These are phyloP conservation scores for Ormyrus thymus DNA, from an alignment of 2,888 invertebrate species.

Conservation along the genomic window DNA sequence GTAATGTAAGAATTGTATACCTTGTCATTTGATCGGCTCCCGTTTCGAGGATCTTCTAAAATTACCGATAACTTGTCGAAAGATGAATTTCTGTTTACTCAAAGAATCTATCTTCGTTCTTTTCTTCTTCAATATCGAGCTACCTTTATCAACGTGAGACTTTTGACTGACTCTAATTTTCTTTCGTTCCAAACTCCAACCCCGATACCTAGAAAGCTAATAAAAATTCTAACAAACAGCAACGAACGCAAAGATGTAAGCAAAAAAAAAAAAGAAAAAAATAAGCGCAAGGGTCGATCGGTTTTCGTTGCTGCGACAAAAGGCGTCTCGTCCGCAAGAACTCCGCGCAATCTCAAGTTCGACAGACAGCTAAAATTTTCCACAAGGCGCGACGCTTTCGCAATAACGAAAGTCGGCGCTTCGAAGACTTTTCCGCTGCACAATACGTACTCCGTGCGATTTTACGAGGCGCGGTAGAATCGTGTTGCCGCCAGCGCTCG, in stretches of 20 bases:
- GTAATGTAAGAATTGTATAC: too few species aligned
- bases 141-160: background rate
- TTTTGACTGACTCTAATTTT: background rate
- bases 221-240: conserved; percentile 19
- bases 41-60: too few species aligned
- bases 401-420: conserved; percentile 12
- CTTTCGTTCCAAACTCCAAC: conserved; percentile 3
- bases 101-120: too few species aligned
- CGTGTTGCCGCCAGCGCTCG: conserved; percentile 29
- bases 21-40: too few species aligned
- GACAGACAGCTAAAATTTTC: background rate
- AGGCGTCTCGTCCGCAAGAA: background rate
- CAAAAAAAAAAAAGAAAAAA: conserved; percentile 1
- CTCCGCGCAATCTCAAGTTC: background rate
- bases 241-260: conserved; percentile 35
- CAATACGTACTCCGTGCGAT: conserved; percentile 20
- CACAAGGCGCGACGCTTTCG: background rate
- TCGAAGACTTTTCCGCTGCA: conserved; percentile 23
- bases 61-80: too few species aligned
- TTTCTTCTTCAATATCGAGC: too few species aligned
- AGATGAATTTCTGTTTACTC: too few species aligned
- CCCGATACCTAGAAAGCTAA: background rate
- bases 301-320: conserved; percentile 12
- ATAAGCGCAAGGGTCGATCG: background rate
- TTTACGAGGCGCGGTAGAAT: background rate